Conservation (phyloP, 1,140 invertebrate species). For the Drosophila kurseongensis region DNA sequence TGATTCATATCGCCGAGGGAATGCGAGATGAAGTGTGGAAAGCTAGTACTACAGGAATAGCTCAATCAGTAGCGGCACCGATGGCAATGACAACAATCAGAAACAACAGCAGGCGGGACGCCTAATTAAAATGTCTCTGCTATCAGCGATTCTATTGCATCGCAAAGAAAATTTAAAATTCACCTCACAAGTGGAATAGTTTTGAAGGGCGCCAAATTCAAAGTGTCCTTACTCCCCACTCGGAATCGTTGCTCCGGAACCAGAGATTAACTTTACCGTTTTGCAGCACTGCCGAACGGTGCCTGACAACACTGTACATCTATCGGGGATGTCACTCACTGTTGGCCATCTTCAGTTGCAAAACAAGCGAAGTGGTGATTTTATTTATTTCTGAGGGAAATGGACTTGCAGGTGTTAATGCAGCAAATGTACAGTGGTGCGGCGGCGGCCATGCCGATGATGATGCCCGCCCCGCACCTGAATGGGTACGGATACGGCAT, state of each 20-base stretch:
- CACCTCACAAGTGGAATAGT: not conserved
- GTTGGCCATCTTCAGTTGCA: not conserved
- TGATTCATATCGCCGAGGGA: constrained; percentile 42
- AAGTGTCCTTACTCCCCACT: not conserved
- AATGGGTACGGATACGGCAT: constrained; percentile 17
- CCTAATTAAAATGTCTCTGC: constrained; percentile 48
- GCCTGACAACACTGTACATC: no score
- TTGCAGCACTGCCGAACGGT: no score
- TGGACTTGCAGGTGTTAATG: constrained; percentile 40
- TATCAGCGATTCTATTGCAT: constrained; percentile 22
- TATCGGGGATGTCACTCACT: no score
- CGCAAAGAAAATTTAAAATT: no score
- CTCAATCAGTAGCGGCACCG: constrained; percentile 51
- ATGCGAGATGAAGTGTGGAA: constrained; percentile 41
- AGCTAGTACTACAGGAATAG: constrained; percentile 35
- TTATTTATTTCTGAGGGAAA: constrained; percentile 1
- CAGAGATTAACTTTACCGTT: no score
- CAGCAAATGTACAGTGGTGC: constrained; percentile 41
- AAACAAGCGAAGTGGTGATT: not conserved
- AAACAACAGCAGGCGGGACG: constrained; percentile 25
- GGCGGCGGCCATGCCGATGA: constrained; percentile 14
- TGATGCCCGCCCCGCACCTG: constrained; percentile 16
- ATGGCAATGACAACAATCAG: constrained; percentile 33
- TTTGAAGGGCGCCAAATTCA: not conserved
- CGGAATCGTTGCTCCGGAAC: not conserved